These are phyloP conservation scores for Drosophila koepferae DNA, from an alignment of 2,888 invertebrate genomes.

Conservation along the genomic window DNA sequence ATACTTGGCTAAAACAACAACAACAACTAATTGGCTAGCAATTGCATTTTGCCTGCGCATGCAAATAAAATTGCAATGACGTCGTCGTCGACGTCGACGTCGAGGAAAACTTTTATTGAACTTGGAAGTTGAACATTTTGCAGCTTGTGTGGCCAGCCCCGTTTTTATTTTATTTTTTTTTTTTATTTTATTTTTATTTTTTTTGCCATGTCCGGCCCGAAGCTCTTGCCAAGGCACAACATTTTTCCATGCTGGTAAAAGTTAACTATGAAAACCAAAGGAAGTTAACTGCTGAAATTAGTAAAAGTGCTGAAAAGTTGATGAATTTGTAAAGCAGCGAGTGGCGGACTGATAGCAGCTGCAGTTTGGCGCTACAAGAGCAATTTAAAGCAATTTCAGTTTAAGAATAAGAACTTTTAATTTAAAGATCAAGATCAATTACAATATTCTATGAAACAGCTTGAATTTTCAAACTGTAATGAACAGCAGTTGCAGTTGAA, in stretches of 20 bases:
- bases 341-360: conserved; percentile 24
- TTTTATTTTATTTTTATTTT: background rate
- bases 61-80: conserved; percentile 74
- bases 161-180: background rate
- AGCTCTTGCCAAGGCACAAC: conserved; percentile 71
- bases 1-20: conserved; percentile 19
- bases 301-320: conserved; percentile 83
- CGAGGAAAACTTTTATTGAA: conserved; percentile 80
- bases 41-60: conserved; percentile 76
- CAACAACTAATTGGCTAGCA: conserved; percentile 41
- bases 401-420: background rate
- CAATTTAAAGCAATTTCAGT: conserved; percentile 1
- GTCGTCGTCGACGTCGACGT: conserved; percentile 45
- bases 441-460: too few relatives aligned
- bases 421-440: background rate
- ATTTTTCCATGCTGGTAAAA: conserved; percentile 82
- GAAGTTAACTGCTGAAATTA: conserved; percentile 84
- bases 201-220: background rate
- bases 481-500: too few relatives aligned
- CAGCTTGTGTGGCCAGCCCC: conserved; percentile 28
- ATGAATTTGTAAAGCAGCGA: conserved; percentile 70
- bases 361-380: conserved; percentile 17
- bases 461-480: too few relatives aligned
- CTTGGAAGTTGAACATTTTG: conserved; percentile 68
- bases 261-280: conserved; percentile 84